Base-by-base conservation (phyloP, 2,113 vertebrate species). In the Electrona antarctica region DNA sequence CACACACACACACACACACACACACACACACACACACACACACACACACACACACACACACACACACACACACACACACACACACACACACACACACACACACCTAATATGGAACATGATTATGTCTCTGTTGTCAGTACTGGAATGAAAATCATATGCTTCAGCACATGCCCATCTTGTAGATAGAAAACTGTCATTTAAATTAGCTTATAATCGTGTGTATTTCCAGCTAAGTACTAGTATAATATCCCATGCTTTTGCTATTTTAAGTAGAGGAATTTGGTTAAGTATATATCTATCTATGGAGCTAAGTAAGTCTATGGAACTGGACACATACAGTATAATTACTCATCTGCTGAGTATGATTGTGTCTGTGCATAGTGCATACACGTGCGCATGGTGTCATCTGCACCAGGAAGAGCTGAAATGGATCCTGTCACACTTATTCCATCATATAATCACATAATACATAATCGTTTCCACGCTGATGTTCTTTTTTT, bases 381-480 rank as follows among this genome's bases (percentile, higher is more conserved):
- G 68, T 57, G 12, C 70, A 62, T 66, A 48, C 67, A 46, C 68
- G 46, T 48, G 11, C 47, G 71, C 69, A 64, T 71, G 61, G 14
- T 67, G 68, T 48, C 67, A 76, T 82, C 82, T 79, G 82, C 61
- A 51, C 69, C 60, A 48, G n/a, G 73, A 71, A 79, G 74, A 21
- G 46, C 49, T 29, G n/a, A 15, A 8, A 81, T 71, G 72, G 73
- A 71, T 21, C 41, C 3, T 58, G 11, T 49, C 12, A 15, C 12
- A 21, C 21, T 21, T 21, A 21, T 21, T 21, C 21, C 21, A 21
- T 21, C 21, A 21, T 21, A 21, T 21, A 21, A 2, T 21, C 21
- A 21, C 21, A 21, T 21, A 1, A 21, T 21, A 21, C 21, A 21
- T 21, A 21, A 21, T 21, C 21, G 2, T 21, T 21, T 21, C 21